Percentiles rank a stretch among this genome's conserved stretches.
phyloP scores from a whole-genome alignment of 2,888 invertebrate species.

The Drosophila hamatofila region DNA sequence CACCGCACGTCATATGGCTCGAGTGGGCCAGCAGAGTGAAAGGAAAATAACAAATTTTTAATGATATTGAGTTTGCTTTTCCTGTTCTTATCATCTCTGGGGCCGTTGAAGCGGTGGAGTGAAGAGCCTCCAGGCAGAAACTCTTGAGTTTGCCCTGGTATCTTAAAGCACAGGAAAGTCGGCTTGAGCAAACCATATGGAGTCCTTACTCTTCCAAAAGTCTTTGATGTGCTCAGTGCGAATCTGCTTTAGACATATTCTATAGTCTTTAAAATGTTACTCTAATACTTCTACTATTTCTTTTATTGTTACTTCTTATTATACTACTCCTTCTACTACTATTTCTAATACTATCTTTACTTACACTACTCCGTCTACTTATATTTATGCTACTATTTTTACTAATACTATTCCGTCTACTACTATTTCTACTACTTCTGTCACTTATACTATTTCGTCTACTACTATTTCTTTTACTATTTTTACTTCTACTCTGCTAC shows the following conservation, averaged over 20 bases:
- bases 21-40: background rate
- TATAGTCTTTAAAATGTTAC: too few species aligned
- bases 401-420: background rate
- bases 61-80: constrained; percentile 5
- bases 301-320: background rate
- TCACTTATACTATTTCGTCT: background rate
- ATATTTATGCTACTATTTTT: background rate
- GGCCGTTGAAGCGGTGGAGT: background rate
- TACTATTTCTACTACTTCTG: background rate
- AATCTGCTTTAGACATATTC: background rate
- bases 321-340: background rate
- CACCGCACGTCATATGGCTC: background rate
- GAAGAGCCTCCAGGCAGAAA: background rate
- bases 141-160: background rate
- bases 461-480: background rate
- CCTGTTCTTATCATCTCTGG: background rate
- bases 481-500: background rate
- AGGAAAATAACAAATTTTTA: constrained; percentile 6
- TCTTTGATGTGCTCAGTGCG: background rate
- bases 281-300: background rate
- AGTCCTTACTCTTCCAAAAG: background rate
- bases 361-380: background rate
- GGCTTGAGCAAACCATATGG: background rate
- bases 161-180: background rate
- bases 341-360: background rate